These are phyloP conservation scores for Ophioninae sp. DNA, from an alignment of 2,888 invertebrate species.

Conservation along the genomic window DNA sequence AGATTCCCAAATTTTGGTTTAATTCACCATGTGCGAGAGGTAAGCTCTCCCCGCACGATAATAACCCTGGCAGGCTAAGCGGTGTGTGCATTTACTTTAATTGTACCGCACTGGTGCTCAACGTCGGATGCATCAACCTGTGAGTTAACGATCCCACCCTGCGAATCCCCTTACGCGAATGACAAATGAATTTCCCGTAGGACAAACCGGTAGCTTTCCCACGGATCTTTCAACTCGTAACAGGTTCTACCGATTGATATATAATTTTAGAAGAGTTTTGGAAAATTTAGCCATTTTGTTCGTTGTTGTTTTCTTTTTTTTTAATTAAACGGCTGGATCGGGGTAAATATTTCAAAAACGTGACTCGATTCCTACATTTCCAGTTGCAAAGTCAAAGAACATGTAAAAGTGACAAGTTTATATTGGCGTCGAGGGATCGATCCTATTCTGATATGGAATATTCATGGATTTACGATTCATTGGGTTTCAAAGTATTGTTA, in stretches of 20 bases:
- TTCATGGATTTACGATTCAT: slow-evolving; percentile 15
- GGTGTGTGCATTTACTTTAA: slow-evolving; percentile 52
- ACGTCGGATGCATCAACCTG: slow-evolving; percentile 52
- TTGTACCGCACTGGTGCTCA: slow-evolving; percentile 34
- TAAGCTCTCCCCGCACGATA: slow-evolving; percentile 39
- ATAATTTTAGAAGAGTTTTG: background rate
- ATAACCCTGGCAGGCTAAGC: slow-evolving; percentile 54
- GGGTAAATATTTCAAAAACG: too few species aligned
- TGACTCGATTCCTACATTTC: background rate
- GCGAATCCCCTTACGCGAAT: slow-evolving; percentile 18
- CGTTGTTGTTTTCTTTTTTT: background rate
- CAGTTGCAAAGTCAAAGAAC: background rate
- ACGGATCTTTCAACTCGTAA: background rate
- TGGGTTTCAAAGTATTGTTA: slow-evolving; percentile 30
- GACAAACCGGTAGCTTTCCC: slow-evolving; percentile 13
- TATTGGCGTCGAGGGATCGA: too few species aligned
- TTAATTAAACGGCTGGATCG: background rate
- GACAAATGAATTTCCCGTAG: slow-evolving; percentile 54
- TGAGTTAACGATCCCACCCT: slow-evolving; percentile 49
- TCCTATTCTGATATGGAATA: background rate
- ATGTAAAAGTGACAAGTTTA: too few species aligned
- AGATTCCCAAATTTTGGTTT: slow-evolving; percentile 41
- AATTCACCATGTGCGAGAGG: slow-evolving; percentile 45
- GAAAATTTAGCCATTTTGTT: background rate
- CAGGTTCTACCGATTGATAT: background rate